Percentiles rank a stretch among this genome's conserved stretches.
phyloP scores from a whole-genome alignment of 2,888 invertebrate species.

The Drosophila acutilabella region DNA sequence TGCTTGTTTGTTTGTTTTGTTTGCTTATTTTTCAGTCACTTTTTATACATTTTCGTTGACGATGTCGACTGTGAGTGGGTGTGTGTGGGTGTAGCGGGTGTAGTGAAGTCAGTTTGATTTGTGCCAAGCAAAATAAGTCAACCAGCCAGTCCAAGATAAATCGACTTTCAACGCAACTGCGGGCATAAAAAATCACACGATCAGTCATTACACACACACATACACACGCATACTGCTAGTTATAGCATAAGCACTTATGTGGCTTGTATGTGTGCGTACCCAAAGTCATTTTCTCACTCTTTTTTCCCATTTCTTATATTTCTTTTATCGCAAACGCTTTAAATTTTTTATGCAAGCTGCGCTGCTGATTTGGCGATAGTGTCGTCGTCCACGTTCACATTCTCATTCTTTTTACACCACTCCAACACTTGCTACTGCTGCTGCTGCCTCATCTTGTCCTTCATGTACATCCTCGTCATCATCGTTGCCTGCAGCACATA shows the following conservation, averaged over 20 bases:
- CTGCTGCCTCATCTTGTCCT: not conserved
- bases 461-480: conserved; percentile 2
- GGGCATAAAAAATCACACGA: conserved; percentile 81
- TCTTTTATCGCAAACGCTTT: conserved; percentile 73
- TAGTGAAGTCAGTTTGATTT: conserved; percentile 52
- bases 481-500: conserved; percentile 68
- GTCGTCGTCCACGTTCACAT: conserved; percentile 55
- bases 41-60: conserved; percentile 55
- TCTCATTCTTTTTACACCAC: not conserved
- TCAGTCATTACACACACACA: conserved; percentile 76
- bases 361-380: conserved; percentile 79
- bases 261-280: conserved; percentile 22
- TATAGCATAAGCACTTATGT: conserved; percentile 75
- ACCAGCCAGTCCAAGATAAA: conserved; percentile 76
- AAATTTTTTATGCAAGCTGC: conserved; percentile 76
- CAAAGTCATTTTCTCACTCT: conserved; percentile 69
- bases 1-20: conserved; percentile 61
- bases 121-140: conserved; percentile 63
- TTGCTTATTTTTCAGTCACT: conserved; percentile 65
- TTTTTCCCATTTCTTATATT: not conserved
- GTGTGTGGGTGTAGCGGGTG: conserved; percentile 31
- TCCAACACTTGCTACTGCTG: conserved; percentile 6
- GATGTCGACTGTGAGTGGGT: conserved; percentile 8
- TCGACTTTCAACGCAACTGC: conserved; percentile 80
- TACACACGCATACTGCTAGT: conserved; percentile 34